These are phyloP conservation scores for Heliconius melpomene DNA, from an alignment of 1,140 invertebrate species.

Conservation along the genomic window DNA sequence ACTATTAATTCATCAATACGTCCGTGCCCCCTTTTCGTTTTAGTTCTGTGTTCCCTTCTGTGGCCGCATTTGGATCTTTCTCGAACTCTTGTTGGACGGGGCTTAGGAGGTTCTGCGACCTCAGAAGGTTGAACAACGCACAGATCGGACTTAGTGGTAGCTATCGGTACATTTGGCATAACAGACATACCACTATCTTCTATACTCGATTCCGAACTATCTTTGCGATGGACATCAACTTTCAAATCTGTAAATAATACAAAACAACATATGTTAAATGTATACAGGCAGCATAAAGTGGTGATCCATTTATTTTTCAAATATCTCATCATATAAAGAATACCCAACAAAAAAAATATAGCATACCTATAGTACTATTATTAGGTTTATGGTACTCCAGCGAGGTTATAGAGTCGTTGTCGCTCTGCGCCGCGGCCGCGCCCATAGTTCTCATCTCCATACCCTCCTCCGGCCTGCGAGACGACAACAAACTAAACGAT, in stretches of 20 bases:
- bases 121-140: constrained; percentile 61
- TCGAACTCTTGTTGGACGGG: constrained; percentile 61
- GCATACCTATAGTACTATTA: constrained; percentile 84
- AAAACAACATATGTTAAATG: too few relatives aligned
- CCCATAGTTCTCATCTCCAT: constrained; percentile 92
- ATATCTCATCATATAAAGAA: background rate
- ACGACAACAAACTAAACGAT: constrained; percentile 52
- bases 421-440: constrained; percentile 68
- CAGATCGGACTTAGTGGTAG: constrained; percentile 67
- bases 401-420: constrained; percentile 84
- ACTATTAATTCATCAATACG: constrained; percentile 74
- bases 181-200: constrained; percentile 68
- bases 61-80: constrained; percentile 56
- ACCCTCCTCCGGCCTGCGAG: constrained; percentile 85
- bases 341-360: background rate
- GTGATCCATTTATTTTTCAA: too few relatives aligned
- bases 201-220: constrained; percentile 91
- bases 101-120: constrained; percentile 58
- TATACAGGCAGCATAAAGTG: too few relatives aligned
- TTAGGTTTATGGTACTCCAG: constrained; percentile 83
- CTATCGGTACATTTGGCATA: constrained; percentile 59
- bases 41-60: constrained; percentile 61
- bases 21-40: constrained; percentile 58
- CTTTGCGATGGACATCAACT: constrained; percentile 95
- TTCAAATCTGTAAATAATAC: constrained; percentile 86